Evolutionary conservation across 1,140 invertebrate species (phyloP), one percentile per base, ranked within the genome.

Genomic region (Steinernema feltiae): DNA sequence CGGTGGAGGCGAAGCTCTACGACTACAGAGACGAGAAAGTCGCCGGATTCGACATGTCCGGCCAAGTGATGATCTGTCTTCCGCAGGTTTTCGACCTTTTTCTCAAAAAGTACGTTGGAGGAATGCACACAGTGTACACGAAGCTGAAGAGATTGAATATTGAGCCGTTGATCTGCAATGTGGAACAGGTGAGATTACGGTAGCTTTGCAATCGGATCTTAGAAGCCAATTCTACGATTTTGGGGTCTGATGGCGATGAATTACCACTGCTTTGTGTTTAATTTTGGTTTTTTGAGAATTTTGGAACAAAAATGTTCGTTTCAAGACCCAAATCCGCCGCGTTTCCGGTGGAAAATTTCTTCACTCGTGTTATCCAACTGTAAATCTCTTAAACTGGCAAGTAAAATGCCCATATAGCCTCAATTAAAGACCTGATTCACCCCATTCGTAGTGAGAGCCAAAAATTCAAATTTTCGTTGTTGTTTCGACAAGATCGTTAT

Each of bases 111-210:
- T 90, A 98, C 79, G 97, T 99, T 76, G 96, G 96, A 71, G 97
- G 97, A 48, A 89, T 98, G 82, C 96, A 98, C 89, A 99, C 96
- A 30, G 95, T 98, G 81, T 98, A 99, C 88, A 98, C 95, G 12
- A 99, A 99, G 88, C 90, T 98, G 78, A 98, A 98, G 89, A 90
- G 97, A 82, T 91, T 99, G 84, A 95, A 98, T 90, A 98, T 99
- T 89, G 93, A 94, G 82, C 96, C 96, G 71, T 90, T 98, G 78
- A 95, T 99, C 83, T 99, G 97, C 90, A 99, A 98, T 89, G 96
- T 99, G 84, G 97, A 99, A 89, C 97, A 99, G 89, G 96, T 98
- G 83, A n/a, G n/a, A 82, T 96, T 97, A 7, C 7, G 7, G 35
- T 41, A 41, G 35, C n/a, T n/a, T n/a, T n/a, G n/a, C n/a, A n/a